Evolutionary conservation across 2,888 invertebrate species (phyloP), one percentile per base, ranked within the genome.

Genomic region (Nymphalis urticae): DNA sequence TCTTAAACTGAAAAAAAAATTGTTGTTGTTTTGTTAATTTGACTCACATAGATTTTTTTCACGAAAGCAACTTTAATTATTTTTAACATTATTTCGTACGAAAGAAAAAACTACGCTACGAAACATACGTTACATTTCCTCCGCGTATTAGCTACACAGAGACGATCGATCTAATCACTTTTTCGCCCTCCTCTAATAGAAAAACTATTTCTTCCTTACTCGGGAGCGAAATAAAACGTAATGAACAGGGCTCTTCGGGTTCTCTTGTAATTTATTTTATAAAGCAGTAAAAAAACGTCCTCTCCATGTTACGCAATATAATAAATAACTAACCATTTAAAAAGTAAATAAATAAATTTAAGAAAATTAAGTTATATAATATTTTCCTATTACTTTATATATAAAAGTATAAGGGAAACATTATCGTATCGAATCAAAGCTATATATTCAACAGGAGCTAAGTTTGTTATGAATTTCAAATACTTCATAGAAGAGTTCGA

Each of bases 131-230:
- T 74, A 13, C 42, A 42, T 42, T 42, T 73, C 73, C 75, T 73
- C 75, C 78, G 24, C 53, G 17, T 50, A 50, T 50, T 50, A 50
- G 50, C 50, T 50, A n/a, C 17, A 50, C 8, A 48, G 48, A 54
- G 61, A 56, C 69, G 68, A 74, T 80, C 75, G 75, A 78, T 75
- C 77, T 80, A 81, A 82, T 80, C 79, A 80, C 73, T 75, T 76
- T 73, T 79, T 64, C 63, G 65, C 64, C 77, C 81, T 78, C 72
- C 72, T 75, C 73, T 85, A 84, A 86, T 85, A 82, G 81, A 83
- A 82, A 83, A 85, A 82, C 83, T 83, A 85, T 85, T 83, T 83
- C 77, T 79, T 76, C 77, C 71, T 75, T 75, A 59, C 59, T 59
- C 47, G 51, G 63, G 63, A 53, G 47, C 27, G 68, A 59, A 64